Conservation (phyloP, 2,797 vertebrate genomes). For the Neosilurus hyrtlii region DNA sequence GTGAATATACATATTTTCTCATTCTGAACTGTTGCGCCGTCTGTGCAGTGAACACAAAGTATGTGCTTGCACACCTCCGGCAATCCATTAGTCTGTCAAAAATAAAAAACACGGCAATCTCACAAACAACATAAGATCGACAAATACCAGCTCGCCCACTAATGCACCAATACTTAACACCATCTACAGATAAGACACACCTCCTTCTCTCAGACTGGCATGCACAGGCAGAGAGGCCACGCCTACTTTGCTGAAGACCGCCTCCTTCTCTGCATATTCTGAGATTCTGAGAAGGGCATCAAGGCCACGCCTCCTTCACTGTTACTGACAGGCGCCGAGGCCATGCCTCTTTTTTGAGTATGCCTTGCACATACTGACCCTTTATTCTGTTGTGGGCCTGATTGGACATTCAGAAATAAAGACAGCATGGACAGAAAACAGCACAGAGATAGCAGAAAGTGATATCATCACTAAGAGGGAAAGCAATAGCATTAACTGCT, state of each 20-base stretch:
- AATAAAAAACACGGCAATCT: conserved; percentile 9
- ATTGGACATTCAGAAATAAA: background rate
- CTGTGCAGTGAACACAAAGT: background rate
- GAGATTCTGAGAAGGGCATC: too few species aligned
- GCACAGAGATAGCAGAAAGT: background rate
- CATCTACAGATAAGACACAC: background rate
- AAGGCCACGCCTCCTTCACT: background rate
- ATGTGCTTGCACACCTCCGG: background rate
- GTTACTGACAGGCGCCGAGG: background rate
- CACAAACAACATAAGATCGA: conserved; percentile 6
- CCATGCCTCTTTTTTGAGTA: background rate
- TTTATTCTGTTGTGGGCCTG: background rate
- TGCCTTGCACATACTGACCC: background rate
- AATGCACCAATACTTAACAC: background rate
- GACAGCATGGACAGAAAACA: background rate
- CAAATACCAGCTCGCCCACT: background rate
- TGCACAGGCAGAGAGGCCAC: background rate
- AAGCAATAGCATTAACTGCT: background rate
- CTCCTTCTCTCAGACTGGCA: background rate
- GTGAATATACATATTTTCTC: background rate
- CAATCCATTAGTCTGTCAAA: conserved; percentile 4
- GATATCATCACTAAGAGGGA: background rate
- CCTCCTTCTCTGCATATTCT: background rate
- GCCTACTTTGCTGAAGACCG: too few species aligned
- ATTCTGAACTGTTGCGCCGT: background rate